Evolutionary conservation across 1,140 invertebrate species (phyloP).

Genomic region (Theocolax elegans): DNA sequence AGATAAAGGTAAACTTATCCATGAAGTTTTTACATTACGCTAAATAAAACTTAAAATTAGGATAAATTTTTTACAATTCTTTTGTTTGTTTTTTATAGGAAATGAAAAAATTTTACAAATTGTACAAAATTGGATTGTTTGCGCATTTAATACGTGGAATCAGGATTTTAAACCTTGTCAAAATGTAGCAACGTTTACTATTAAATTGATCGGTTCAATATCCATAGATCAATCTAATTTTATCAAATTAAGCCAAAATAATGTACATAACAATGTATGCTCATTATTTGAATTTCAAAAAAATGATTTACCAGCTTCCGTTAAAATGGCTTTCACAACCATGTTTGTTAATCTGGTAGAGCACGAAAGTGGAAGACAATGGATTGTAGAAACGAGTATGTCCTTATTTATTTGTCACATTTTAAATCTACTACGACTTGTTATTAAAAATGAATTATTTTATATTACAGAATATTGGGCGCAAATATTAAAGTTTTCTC

Average conservation of each 20-base stretch:
- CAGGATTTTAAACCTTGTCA: conserved; percentile 56
- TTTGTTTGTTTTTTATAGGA: conserved; percentile 10
- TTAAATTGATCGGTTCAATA: conserved; percentile 65
- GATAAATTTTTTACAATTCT: not conserved
- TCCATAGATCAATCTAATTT: conserved; percentile 62
- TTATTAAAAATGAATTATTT: not conserved
- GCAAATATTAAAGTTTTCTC: conserved; percentile 67
- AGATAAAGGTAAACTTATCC: conserved; percentile 43
- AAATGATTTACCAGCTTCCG: conserved; percentile 62
- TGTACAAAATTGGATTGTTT: conserved; percentile 52
- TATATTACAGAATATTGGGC: conserved; percentile 45
- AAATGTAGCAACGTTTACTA: conserved; percentile 61
- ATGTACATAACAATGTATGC: conserved; percentile 61
- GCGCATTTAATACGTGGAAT: conserved; percentile 55
- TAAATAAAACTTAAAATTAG: not conserved
- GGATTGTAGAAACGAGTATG: conserved; percentile 66
- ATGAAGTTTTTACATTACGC: not conserved
- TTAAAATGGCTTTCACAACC: conserved; percentile 73
- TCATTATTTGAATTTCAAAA: conserved; percentile 54
- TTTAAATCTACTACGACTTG: conserved; percentile 4
- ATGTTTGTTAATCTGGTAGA: conserved; percentile 68
- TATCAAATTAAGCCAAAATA: conserved; percentile 51
- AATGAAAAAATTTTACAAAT: conserved; percentile 19
- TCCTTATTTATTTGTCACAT: not conserved
- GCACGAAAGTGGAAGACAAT: conserved; percentile 70